Conservation (phyloP, 2,797 vertebrate species). For the Malurus splendens region DNA sequence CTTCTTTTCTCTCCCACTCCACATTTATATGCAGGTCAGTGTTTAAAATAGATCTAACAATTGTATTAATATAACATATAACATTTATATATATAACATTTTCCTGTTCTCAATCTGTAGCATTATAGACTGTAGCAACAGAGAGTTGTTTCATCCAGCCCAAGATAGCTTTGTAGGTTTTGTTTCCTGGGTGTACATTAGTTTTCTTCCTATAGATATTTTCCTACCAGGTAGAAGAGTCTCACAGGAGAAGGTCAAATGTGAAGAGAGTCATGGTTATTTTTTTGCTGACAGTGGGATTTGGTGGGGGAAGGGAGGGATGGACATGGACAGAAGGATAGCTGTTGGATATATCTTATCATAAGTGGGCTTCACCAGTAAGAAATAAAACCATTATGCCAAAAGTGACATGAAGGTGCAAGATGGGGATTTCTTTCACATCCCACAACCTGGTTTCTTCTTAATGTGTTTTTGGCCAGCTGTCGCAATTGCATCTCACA, state of each 20-base stretch:
- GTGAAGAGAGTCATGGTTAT: background rate
- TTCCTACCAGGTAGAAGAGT: background rate
- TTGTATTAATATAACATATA: background rate
- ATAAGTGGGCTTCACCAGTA: background rate
- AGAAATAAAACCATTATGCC: background rate
- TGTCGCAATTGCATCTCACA: background rate
- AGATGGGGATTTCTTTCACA: background rate
- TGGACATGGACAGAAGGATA: rapidly evolving
- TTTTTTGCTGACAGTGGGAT: background rate
- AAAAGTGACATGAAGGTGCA: background rate
- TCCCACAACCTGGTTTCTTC: background rate
- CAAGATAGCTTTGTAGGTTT: background rate
- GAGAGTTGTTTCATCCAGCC: background rate
- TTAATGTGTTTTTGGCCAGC: background rate
- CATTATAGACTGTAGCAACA: background rate
- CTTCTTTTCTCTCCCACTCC: background rate
- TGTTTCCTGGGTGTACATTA: background rate
- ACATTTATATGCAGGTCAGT: background rate
- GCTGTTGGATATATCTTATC: background rate
- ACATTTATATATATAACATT: background rate
- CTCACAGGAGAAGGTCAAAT: background rate
- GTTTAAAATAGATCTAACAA: background rate
- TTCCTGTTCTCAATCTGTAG: background rate
- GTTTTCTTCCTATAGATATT: background rate
- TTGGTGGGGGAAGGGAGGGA: rapidly evolving